Percentiles rank a stretch among this genome's conserved stretches.
phyloP scores from a whole-genome alignment of 2,797 vertebrate genomes.

The Anisognathus igniventris region DNA sequence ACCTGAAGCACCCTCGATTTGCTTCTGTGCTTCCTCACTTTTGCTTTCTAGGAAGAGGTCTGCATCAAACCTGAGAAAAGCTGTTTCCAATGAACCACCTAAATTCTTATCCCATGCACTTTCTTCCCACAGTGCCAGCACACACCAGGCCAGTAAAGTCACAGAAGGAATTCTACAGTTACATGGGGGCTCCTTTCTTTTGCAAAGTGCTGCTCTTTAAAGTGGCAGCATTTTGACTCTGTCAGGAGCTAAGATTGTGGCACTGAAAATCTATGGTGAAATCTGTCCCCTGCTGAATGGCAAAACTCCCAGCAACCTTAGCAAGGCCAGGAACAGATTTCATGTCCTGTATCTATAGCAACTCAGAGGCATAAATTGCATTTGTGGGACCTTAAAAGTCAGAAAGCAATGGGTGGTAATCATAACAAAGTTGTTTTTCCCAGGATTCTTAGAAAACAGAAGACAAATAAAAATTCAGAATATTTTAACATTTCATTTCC shows the following conservation, averaged over 20 bases:
- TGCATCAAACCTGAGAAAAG: not conserved
- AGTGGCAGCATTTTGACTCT: not conserved
- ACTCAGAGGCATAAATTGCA: not conserved
- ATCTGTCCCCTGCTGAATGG: not conserved
- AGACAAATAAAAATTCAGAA: conserved; percentile 42
- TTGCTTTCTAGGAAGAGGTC: not conserved
- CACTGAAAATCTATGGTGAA: not conserved
- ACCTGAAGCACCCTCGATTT: not conserved
- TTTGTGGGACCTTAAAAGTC: not conserved
- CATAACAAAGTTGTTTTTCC: conserved; percentile 13
- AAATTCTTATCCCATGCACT: not conserved
- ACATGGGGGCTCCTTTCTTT: not conserved
- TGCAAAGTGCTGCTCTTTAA: not conserved
- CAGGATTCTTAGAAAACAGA: conserved; percentile 59
- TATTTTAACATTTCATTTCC: conserved; percentile 52
- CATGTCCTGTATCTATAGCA: not conserved
- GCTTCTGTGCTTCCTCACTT: not conserved
- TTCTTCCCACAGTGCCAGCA: not conserved
- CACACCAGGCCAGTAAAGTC: not conserved
- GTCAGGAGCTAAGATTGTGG: not conserved
- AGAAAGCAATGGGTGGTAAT: conserved; percentile 42
- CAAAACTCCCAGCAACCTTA: not conserved
- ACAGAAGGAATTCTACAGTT: not conserved
- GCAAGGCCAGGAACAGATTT: not conserved
- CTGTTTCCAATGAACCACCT: not conserved